These are phyloP conservation scores for Ormyrus thymus DNA, from an alignment of 2,888 invertebrate species.

Conservation along the genomic window DNA sequence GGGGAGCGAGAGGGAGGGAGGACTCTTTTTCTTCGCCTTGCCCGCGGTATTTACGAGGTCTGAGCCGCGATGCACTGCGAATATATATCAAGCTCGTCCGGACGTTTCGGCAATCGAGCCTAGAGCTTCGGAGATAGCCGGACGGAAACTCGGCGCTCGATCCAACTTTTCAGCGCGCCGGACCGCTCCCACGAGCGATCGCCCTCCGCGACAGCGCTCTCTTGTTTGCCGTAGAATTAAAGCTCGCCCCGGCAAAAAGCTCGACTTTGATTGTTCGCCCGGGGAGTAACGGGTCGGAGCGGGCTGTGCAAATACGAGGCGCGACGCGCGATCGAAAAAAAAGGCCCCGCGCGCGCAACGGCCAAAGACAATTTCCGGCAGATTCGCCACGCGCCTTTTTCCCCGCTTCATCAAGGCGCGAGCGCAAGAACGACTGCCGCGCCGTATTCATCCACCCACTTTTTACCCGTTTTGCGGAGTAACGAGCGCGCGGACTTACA, in stretches of 20 bases:
- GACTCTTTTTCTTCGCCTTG: neutral
- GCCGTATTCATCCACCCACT: constrained; percentile 5
- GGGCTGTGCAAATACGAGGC: neutral
- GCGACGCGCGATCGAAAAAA: neutral
- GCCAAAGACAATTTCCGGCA: constrained; percentile 71
- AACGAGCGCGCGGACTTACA: constrained; percentile 1
- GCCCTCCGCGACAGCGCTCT: neutral
- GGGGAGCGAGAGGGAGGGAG: too few relatives aligned
- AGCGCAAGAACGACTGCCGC: neutral
- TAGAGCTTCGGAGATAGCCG: too few relatives aligned
- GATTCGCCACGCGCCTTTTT: constrained; percentile 69
- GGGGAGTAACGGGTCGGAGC: constrained; percentile 20
- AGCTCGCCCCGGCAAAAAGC: neutral
- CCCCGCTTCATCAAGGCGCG: constrained; percentile 35
- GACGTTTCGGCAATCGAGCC: neutral
- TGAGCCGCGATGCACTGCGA: constrained; percentile 31
- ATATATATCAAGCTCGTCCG: constrained; percentile 36
- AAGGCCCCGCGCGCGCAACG: neutral
- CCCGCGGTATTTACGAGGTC: constrained; percentile 45
- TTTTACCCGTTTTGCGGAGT: constrained; percentile 15
- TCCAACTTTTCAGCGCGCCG: neutral
- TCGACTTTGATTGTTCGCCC: neutral
- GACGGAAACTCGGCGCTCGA: too few relatives aligned
- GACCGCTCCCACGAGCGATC: neutral
- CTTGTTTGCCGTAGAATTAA: neutral